phyloP scores from a whole-genome alignment of 1,140 invertebrate species.

The Zaprionus inermis region DNA sequence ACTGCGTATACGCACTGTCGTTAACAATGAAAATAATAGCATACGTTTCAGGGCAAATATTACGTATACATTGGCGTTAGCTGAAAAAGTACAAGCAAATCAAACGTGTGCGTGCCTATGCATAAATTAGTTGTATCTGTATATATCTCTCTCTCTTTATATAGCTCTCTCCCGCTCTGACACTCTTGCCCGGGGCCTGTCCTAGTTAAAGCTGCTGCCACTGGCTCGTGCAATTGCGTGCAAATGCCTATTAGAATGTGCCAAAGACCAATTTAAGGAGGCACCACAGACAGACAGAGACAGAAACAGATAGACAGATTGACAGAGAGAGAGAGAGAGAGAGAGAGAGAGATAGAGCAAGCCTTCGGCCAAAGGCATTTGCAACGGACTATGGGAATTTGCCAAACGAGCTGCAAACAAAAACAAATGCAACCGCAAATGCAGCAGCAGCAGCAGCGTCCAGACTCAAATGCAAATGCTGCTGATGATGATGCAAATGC shows the following conservation, averaged over 20 bases:
- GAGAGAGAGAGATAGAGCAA: slow-evolving; percentile 2
- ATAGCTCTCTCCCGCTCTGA: background rate
- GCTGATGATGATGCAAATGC: slow-evolving; percentile 42
- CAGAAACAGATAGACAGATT: slow-evolving; percentile 34
- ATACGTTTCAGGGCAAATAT: slow-evolving; percentile 33
- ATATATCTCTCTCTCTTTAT: background rate
- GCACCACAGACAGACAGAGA: slow-evolving; percentile 57
- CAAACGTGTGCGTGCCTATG: slow-evolving; percentile 56
- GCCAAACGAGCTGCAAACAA: slow-evolving; percentile 29
- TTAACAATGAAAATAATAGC: slow-evolving; percentile 14
- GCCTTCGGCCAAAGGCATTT: slow-evolving; percentile 21
- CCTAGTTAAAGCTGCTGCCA: background rate
- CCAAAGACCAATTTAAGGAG: slow-evolving; percentile 59
- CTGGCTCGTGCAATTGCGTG: slow-evolving; percentile 57
- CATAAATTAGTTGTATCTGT: slow-evolving; percentile 61
- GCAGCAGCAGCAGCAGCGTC: slow-evolving; percentile 13
- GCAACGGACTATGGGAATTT: slow-evolving; percentile 8
- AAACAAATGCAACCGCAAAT: slow-evolving; percentile 39
- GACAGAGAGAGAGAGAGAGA: background rate
- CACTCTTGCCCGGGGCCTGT: background rate
- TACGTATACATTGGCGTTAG: slow-evolving; percentile 50
- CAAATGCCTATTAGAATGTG: slow-evolving; percentile 74
- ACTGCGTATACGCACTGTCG: slow-evolving; percentile 14
- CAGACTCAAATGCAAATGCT: slow-evolving; percentile 25
- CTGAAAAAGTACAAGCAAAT: slow-evolving; percentile 5